Conservation (phyloP, 1,140 invertebrate genomes). For the Aphelenchoides avenae region DNA sequence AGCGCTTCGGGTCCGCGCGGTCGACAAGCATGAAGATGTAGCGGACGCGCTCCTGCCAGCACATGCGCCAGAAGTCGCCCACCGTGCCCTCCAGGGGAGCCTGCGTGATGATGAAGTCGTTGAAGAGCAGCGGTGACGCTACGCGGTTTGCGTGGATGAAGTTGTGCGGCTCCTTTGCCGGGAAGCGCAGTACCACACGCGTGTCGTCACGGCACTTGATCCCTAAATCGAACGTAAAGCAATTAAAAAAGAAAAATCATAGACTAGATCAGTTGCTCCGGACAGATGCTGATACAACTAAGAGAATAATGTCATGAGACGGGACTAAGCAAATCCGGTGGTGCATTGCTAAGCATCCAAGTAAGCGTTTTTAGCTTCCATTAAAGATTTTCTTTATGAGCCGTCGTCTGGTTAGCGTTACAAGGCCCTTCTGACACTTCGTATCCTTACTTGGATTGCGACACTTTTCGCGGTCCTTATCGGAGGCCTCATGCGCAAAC, state of each 20-base stretch:
- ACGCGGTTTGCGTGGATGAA: constrained; percentile 55
- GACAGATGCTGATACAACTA: too few relatives aligned
- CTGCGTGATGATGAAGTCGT: constrained; percentile 62
- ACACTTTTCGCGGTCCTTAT: constrained; percentile 47
- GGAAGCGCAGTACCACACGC: constrained; percentile 36
- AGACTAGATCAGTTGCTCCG: constrained; percentile 5
- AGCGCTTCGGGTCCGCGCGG: constrained; percentile 34
- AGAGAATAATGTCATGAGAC: too few relatives aligned
- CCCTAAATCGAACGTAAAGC: constrained; percentile 32
- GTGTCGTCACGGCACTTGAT: constrained; percentile 52
- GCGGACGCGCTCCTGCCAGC: constrained; percentile 63
- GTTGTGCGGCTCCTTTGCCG: background rate
- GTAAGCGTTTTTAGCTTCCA: too few relatives aligned
- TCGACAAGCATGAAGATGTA: constrained; percentile 63
- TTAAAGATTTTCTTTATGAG: background rate
- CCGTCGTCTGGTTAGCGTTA: background rate
- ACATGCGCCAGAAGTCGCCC: constrained; percentile 64
- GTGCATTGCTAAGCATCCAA: too few relatives aligned
- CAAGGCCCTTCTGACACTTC: too few relatives aligned
- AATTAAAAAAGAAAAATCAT: constrained; percentile 1
- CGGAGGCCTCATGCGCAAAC: constrained; percentile 49
- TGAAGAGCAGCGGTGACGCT: constrained; percentile 45
- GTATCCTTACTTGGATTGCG: constrained; percentile 39
- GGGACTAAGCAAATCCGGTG: too few relatives aligned
- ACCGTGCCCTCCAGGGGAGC: constrained; percentile 61